Conservation (phyloP, 1,140 invertebrate species). For the Lasaia peninsularis region DNA sequence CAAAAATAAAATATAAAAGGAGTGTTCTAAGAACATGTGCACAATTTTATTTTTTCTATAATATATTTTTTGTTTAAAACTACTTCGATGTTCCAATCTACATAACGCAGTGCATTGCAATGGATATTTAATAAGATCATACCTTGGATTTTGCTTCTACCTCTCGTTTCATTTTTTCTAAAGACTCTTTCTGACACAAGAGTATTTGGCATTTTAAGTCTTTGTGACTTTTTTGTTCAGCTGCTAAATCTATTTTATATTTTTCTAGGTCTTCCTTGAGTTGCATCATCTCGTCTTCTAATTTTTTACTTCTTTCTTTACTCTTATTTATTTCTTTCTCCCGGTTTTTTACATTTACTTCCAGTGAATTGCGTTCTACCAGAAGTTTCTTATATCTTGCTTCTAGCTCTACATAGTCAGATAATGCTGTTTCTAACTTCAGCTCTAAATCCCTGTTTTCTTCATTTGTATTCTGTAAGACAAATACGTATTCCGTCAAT, state of each 20-base stretch:
- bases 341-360: constrained; percentile 48
- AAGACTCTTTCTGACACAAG: constrained; percentile 45
- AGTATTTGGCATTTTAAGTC: constrained; percentile 44
- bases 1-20: too few relatives aligned
- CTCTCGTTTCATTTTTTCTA: constrained; percentile 49
- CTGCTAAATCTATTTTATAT: constrained; percentile 44
- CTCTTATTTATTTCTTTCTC: constrained; percentile 51
- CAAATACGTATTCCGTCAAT: too few relatives aligned
- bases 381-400: constrained; percentile 61
- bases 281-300: constrained; percentile 51
- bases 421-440: constrained; percentile 58
- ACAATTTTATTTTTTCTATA: too few relatives aligned
- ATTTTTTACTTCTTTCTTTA: constrained; percentile 56
- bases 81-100: too few relatives aligned
- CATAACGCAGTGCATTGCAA: too few relatives aligned
- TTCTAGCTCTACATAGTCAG: constrained; percentile 65
- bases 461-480: constrained; percentile 35
- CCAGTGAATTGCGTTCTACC: constrained; percentile 40
- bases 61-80: too few relatives aligned
- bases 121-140: neutral
- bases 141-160: constrained; percentile 66
- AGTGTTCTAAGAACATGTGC: too few relatives aligned
- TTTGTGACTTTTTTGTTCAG: constrained; percentile 51
- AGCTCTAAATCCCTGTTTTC: constrained; percentile 53
- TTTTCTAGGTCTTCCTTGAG: constrained; percentile 52